phyloP scores from a whole-genome alignment of 2,888 invertebrate genomes.

The Pseudanteris insignis region DNA sequence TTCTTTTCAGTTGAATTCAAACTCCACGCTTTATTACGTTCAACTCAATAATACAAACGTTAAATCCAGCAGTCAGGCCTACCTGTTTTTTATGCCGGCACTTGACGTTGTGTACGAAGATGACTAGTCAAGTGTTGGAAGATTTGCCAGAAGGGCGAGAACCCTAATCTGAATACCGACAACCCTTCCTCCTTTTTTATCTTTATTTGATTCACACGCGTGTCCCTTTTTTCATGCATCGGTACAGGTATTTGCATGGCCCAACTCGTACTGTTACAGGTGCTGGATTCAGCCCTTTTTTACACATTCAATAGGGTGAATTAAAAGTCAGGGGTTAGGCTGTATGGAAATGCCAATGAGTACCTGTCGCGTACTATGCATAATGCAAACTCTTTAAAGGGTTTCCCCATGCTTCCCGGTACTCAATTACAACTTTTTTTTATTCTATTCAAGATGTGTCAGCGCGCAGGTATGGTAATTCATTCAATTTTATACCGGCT shows the following conservation, averaged over 20 bases:
- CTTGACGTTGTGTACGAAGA: slow-evolving; percentile 20
- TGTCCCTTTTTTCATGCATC: slow-evolving; percentile 56
- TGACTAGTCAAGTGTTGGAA: slow-evolving; percentile 49
- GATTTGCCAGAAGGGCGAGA: slow-evolving; percentile 42
- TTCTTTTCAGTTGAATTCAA: background rate
- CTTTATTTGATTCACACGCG: slow-evolving; percentile 35
- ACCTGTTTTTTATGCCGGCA: no score
- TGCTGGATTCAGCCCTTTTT: slow-evolving; percentile 50
- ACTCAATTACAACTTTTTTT: no score
- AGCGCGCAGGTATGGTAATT: no score
- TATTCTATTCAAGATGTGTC: no score
- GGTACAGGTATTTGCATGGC: slow-evolving; percentile 9
- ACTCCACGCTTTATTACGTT: no score
- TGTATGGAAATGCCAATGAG: slow-evolving; percentile 52
- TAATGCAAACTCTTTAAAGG: slow-evolving; percentile 30
- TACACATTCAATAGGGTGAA: slow-evolving; percentile 50
- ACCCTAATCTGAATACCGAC: slow-evolving; percentile 61
- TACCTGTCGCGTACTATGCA: slow-evolving; percentile 41
- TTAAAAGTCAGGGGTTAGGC: slow-evolving; percentile 47
- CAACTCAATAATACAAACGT: no score
- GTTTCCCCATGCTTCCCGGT: slow-evolving; percentile 17
- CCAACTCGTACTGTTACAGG: slow-evolving; percentile 46
- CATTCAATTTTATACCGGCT: no score
- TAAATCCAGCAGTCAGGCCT: no score
- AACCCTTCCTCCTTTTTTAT: slow-evolving; percentile 51